Conservation (phyloP, 2,113 vertebrate species). For the Ailurus styani region DNA sequence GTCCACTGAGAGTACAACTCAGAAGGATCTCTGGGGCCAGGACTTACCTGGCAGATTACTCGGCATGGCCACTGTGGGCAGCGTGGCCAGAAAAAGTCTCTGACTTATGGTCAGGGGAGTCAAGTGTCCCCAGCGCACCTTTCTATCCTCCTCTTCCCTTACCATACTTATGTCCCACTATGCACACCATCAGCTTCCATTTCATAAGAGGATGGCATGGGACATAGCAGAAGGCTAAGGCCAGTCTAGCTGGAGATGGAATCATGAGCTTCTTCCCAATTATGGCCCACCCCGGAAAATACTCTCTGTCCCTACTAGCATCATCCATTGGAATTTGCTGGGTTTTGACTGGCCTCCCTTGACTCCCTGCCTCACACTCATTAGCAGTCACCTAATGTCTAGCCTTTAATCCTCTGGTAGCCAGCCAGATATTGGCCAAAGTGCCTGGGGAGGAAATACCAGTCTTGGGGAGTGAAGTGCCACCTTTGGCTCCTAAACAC, state of each 20-base stretch:
- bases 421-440: neutral
- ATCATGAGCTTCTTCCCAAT: neutral
- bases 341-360: neutral
- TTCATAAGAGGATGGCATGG: neutral
- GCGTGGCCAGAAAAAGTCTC: neutral
- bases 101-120: neutral
- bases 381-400: neutral
- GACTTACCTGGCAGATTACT: neutral
- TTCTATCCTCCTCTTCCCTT: neutral
- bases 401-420: neutral
- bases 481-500: neutral
- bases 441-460: neutral
- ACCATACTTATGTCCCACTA: neutral
- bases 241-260: neutral
- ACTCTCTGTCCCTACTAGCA: neutral
- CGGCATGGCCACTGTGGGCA: neutral
- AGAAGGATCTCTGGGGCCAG: neutral
- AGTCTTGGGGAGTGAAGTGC: neutral
- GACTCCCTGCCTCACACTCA: neutral
- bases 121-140: neutral
- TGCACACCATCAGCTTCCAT: neutral
- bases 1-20: neutral
- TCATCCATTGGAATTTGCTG: neutral
- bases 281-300: neutral
- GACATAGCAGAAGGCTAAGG: neutral